Conservation (phyloP, 2,113 vertebrate species). For the Heterotis niloticus region DNA sequence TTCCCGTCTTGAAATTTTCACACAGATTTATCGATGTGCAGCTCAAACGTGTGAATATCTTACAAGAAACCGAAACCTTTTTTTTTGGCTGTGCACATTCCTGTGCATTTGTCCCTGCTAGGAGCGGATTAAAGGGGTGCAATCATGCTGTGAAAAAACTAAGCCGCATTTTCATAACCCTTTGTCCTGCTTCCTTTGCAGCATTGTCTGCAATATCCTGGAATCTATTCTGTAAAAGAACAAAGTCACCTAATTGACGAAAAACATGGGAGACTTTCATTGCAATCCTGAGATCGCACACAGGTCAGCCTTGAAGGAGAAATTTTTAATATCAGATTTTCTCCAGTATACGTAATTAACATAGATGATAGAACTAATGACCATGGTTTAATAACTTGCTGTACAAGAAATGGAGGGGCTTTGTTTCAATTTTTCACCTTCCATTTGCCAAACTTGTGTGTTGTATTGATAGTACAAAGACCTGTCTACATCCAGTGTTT, state of each 20-base stretch:
- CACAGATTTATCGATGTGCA: too few relatives aligned
- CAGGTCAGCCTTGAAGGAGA: neutral
- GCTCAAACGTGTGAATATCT: too few relatives aligned
- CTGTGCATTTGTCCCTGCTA: neutral
- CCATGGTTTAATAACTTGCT: neutral
- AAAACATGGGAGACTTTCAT: neutral
- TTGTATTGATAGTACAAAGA: neutral
- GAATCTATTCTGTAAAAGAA: constrained; percentile 12
- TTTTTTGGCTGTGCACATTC: neutral
- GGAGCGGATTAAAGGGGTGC: neutral
- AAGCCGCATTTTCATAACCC: neutral
- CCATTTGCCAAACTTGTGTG: neutral
- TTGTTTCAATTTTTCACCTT: neutral
- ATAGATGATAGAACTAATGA: neutral
- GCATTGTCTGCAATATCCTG: constrained; percentile 18
- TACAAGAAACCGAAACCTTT: neutral
- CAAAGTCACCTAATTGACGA: too few relatives aligned
- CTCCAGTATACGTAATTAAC: too few relatives aligned
- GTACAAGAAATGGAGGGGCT: too few relatives aligned
- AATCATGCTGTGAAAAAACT: neutral
- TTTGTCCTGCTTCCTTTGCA: constrained; percentile 1
- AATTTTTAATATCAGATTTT: neutral
- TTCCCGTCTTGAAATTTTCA: too few relatives aligned
- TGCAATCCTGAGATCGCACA: neutral
- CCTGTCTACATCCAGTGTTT: neutral